Conservation (phyloP, 2,888 invertebrate genomes). For the Eupithecia subumbrata region DNA sequence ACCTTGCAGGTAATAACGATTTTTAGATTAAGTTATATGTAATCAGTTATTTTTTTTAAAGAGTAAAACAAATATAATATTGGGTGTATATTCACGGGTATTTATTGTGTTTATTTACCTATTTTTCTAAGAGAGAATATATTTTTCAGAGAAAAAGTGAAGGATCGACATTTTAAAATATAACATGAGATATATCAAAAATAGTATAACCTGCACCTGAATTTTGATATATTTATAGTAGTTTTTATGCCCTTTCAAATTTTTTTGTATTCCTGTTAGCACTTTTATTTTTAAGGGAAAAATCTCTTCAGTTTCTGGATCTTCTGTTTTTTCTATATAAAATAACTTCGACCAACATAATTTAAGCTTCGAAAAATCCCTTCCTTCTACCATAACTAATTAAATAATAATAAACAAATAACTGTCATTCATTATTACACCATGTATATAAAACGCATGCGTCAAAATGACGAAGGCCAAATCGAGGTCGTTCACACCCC, state of each 20-base stretch:
- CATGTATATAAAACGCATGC: not conserved
- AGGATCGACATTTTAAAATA: not conserved
- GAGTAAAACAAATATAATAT: too few species aligned
- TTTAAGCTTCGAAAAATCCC: not conserved
- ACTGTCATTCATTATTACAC: not conserved
- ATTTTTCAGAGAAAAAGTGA: not conserved
- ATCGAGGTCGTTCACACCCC: not conserved
- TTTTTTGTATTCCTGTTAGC: not conserved
- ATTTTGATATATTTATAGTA: not conserved
- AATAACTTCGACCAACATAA: not conserved
- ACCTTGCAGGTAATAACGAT: not conserved
- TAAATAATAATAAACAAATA: not conserved
- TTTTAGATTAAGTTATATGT: too few species aligned
- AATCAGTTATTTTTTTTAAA: too few species aligned
- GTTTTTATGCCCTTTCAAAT: not conserved
- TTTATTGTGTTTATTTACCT: too few species aligned
- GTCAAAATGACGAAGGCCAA: slow-evolving; percentile 3
- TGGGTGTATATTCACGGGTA: too few species aligned
- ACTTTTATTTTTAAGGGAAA: not conserved
- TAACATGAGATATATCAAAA: not conserved
- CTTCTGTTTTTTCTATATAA: not conserved
- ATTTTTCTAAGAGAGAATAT: too few species aligned
- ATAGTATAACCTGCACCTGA: not conserved
- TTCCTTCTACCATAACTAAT: not conserved
- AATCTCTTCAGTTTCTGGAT: not conserved